Percentiles rank a stretch among this genome's conserved stretches.
These are phyloP conservation scores for Gambusia affinis DNA, from an alignment of 2,113 vertebrate genomes.

Conservation along the genomic window DNA sequence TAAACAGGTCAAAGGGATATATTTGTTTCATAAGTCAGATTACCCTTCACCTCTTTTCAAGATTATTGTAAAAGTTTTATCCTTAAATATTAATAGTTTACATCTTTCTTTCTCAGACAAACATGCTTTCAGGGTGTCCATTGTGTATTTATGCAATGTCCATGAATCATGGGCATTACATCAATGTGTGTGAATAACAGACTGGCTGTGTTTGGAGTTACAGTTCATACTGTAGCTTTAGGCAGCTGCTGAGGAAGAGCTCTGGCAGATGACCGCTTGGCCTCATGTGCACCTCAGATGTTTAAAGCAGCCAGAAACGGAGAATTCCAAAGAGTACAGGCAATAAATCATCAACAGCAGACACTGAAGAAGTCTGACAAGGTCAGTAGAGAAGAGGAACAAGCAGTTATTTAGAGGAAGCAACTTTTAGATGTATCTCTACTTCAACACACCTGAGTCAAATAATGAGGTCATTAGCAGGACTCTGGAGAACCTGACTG, in stretches of 20 bases:
- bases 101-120: constrained; percentile 40
- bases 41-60: neutral
- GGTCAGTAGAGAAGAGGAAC: constrained; percentile 20
- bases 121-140: constrained; percentile 31
- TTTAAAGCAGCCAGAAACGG: constrained; percentile 53
- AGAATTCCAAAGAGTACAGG: constrained; percentile 59
- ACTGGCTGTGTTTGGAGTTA: constrained; percentile 42
- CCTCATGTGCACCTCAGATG: constrained; percentile 75
- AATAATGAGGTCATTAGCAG: too few species aligned
- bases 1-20: neutral
- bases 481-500: too few species aligned
- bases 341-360: constrained; percentile 46
- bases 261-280: constrained; percentile 36
- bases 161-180: constrained; percentile 14
- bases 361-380: constrained; percentile 10
- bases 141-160: constrained; percentile 28
- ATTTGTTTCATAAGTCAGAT: neutral
- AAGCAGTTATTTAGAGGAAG: constrained; percentile 28
- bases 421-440: constrained; percentile 14
- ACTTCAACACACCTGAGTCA: too few species aligned
- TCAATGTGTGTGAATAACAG: constrained; percentile 2
- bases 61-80: neutral
- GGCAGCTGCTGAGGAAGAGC: constrained; percentile 47
- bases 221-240: constrained; percentile 4
- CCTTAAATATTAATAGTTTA: constrained; percentile 39